phyloP scores from a whole-genome alignment of 2,113 vertebrate genomes.

The Eulacestoma nigropectus region DNA sequence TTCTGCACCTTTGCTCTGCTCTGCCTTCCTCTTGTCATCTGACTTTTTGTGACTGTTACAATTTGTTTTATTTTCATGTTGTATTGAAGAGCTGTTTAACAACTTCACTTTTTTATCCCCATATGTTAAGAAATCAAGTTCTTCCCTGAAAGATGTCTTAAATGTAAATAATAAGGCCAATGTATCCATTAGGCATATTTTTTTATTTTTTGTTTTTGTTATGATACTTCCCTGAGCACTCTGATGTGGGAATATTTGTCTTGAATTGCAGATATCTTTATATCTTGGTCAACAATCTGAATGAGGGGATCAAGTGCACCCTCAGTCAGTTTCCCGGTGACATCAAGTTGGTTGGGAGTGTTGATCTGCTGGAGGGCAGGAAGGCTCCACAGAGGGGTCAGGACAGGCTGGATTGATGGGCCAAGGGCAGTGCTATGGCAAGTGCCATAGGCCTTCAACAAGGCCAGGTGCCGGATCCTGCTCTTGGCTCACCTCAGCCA shows the following conservation, averaged over 20 bases:
- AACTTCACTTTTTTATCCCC: rapidly evolving
- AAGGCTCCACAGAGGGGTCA: background rate
- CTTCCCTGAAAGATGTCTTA: background rate
- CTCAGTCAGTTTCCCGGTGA: background rate
- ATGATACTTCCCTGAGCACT: background rate
- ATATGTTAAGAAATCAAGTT: background rate
- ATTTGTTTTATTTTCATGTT: background rate
- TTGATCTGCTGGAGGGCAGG: background rate
- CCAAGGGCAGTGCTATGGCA: background rate
- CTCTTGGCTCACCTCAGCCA: background rate
- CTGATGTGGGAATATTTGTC: background rate
- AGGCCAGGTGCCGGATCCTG: background rate
- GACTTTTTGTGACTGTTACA: background rate
- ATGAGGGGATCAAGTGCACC: background rate
- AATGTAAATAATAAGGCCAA: background rate
- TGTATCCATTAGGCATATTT: background rate
- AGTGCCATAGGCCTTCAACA: background rate
- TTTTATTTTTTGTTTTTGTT: background rate
- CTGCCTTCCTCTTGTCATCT: background rate
- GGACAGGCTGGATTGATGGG: background rate
- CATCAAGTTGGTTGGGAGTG: background rate
- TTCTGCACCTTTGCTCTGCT: background rate
- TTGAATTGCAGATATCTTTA: background rate
- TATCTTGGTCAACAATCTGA: background rate
- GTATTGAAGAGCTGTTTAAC: background rate